Evolutionary conservation across 2,113 vertebrate genomes (phyloP).

Genomic region (Phocoena sinus): DNA sequence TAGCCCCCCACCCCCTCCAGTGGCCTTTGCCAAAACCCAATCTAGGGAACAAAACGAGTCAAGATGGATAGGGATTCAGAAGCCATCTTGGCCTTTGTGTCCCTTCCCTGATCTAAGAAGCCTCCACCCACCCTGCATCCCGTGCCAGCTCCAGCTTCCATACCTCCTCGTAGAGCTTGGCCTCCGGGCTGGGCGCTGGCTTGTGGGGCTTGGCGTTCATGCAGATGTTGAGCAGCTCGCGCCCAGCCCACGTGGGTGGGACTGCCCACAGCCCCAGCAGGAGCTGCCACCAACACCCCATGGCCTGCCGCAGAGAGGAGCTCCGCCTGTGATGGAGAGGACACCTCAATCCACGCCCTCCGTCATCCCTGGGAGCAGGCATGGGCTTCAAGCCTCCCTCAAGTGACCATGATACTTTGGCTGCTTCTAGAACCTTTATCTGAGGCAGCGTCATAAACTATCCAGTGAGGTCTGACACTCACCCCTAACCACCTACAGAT

Average conservation of each 20-base stretch:
- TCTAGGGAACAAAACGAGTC: background rate
- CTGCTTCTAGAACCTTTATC: background rate
- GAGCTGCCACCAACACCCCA: conserved; percentile 49
- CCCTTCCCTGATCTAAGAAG: background rate
- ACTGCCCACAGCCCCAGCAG: conserved; percentile 66
- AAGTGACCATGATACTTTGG: background rate
- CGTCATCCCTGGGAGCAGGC: background rate
- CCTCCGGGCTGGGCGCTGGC: conserved; percentile 84
- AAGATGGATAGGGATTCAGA: background rate
- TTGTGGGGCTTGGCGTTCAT: conserved; percentile 92
- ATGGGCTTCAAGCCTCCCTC: background rate
- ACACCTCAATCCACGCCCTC: background rate
- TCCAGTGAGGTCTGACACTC: background rate
- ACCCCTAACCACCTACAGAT: background rate
- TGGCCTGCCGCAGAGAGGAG: conserved; percentile 16
- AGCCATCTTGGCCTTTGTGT: background rate
- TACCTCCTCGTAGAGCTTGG: conserved; percentile 64
- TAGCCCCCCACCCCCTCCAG: background rate
- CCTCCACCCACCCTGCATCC: too few species aligned
- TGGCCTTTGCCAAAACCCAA: background rate
- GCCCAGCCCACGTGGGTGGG: background rate
- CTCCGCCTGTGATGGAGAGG: background rate
- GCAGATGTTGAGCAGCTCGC: conserved; percentile 85
- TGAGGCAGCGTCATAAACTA: background rate
- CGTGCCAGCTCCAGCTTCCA: background rate